Evolutionary conservation across 1,140 invertebrate species (phyloP), one percentile per base, ranked within the genome.

Genomic region (Drosophila navojoa): DNA sequence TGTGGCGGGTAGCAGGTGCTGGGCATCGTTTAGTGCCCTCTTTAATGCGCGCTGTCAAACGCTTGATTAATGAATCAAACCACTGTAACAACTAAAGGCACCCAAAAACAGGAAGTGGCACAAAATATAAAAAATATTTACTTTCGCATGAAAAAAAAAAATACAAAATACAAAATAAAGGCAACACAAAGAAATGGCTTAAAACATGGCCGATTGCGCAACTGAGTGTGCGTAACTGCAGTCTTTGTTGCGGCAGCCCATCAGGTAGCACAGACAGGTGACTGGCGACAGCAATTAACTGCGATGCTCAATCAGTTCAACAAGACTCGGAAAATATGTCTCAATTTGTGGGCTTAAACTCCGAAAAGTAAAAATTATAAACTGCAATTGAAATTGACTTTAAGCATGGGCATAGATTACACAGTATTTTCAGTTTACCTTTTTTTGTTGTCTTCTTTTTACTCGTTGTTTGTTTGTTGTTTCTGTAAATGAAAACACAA

Each of bases 61-160:
- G 66, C 64, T 72, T 86, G 81, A 86, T 86, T 86, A 81, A 86
- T 86, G 81, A 78, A 72, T 62, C 78, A 57, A 62, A 47, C 64
- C 58, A 76, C 69, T 82, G 72, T 11, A n/a, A 78, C 77, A 76
- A 75, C 63, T 64, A 54, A 69, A 81, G 63, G 67, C 67, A 71
- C 72, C 71, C 71, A 76, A 71, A 77, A 73, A 72, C 68, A 69
- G 82, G 71, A 81, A 87, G 60, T 68, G 55, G 40, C 60, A 71
- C 6, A 44, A 15, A 66, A 62, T 71, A 66, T 81, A 67, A 61
- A 61, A 86, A 75, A 75, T 85, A 77, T 87, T 81, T 78, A 78
- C 82, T 87, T 86, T 86, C 81, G 81, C 81, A 86, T 79, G 61
- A 61, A 68, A 70, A 78, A 71, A 81, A 86, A 87, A 78, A 32